Conservation (phyloP, 92 coral and sea anemone species). For the Phenganax stokvisi region DNA sequence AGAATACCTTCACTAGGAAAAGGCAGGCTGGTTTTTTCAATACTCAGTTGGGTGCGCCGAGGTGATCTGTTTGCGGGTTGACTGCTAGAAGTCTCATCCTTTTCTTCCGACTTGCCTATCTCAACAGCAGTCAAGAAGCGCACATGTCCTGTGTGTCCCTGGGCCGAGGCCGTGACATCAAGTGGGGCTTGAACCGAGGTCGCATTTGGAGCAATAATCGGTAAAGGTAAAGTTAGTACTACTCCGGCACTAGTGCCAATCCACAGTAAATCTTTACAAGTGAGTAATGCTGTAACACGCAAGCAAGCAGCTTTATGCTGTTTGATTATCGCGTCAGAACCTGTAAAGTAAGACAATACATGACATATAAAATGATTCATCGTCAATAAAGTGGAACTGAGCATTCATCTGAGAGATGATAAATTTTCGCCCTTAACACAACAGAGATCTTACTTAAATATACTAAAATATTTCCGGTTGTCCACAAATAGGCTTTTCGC, state of each 20-base stretch:
- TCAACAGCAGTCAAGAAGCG: conserved; percentile 97
- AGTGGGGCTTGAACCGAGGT: conserved; percentile 92
- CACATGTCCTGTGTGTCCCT: conserved; percentile 99
- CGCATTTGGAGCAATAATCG: conserved; percentile 81
- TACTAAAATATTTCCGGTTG: too few species aligned
- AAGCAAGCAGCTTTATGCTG: conserved; percentile 98
- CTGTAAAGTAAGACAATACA: conserved; percentile 30
- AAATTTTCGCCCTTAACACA: not conserved
- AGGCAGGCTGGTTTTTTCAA: conserved; percentile 36
- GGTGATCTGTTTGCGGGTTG: conserved; percentile 59
- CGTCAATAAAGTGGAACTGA: not conserved
- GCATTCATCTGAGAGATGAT: not conserved
- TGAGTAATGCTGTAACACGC: conserved; percentile 87
- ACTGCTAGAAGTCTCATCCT: conserved; percentile 51
- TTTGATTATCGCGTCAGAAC: conserved; percentile 97
- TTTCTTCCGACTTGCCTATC: conserved; percentile 67
- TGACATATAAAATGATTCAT: not conserved
- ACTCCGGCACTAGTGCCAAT: conserved; percentile 99
- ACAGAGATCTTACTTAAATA: not conserved
- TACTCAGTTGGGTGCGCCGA: conserved; percentile 34
- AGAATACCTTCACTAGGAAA: conserved; percentile 63
- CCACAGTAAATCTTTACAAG: conserved; percentile 94
- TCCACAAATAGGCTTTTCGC: too few species aligned
- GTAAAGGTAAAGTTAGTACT: conserved; percentile 90
- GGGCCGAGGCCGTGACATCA: conserved; percentile 86